These are phyloP conservation scores for Erebia aethiops DNA, from an alignment of 2,888 invertebrate species.

Conservation along the genomic window DNA sequence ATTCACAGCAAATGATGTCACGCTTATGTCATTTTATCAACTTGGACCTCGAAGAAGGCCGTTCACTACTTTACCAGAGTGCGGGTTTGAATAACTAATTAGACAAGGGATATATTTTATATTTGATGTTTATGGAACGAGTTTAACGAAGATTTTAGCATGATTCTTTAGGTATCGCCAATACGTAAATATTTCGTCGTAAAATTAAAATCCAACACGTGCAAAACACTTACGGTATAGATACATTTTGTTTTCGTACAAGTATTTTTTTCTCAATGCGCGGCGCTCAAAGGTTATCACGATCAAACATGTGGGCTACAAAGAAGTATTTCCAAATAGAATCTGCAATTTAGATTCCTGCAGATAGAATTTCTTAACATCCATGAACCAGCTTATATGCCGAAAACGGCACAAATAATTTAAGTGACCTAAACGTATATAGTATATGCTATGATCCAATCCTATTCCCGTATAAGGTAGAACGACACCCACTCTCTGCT, in stretches of 20 bases:
- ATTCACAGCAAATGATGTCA: constrained; percentile 46
- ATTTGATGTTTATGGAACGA: constrained; percentile 18
- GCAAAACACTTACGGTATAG: background rate
- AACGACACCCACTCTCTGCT: constrained; percentile 39
- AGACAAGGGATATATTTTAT: constrained; percentile 28
- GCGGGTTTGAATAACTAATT: constrained; percentile 46
- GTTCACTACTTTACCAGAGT: constrained; percentile 29
- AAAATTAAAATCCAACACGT: background rate
- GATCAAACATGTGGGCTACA: background rate
- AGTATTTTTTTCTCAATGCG: background rate
- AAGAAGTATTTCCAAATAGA: constrained; percentile 16
- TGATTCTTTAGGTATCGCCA: background rate
- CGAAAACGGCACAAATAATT: constrained; percentile 12
- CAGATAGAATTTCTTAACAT: constrained; percentile 19
- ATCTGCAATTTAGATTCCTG: constrained; percentile 7
- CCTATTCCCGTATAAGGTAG: constrained; percentile 34
- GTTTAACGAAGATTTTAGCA: constrained; percentile 16
- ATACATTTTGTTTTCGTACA: background rate
- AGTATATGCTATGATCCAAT: constrained; percentile 20
- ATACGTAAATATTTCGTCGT: background rate
- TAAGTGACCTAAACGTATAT: constrained; percentile 24
- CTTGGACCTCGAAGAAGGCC: constrained; percentile 45
- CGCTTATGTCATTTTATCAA: constrained; percentile 43
- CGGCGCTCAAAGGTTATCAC: background rate
- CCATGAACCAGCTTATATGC: constrained; percentile 15